Percentiles rank a stretch among this genome's conserved stretches.
These are phyloP conservation scores for Eleginops maclovinus DNA, from an alignment of 2,113 vertebrate species.

Conservation along the genomic window DNA sequence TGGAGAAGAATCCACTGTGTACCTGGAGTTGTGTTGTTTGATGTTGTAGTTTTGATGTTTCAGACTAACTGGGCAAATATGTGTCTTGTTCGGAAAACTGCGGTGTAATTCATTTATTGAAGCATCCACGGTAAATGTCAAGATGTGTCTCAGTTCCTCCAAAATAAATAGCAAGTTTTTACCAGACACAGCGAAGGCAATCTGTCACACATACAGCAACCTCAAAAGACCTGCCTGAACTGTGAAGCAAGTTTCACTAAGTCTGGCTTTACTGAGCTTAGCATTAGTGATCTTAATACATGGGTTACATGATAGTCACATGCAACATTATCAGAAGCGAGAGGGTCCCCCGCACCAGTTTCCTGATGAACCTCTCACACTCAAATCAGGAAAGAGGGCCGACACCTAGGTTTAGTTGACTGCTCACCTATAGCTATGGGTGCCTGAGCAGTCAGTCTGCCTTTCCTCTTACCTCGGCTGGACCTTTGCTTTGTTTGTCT, in stretches of 20 bases:
- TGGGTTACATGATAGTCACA: no score
- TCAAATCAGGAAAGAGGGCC: no score
- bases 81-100: slow-evolving; percentile 3
- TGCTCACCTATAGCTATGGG: no score
- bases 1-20: background rate
- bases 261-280: background rate
- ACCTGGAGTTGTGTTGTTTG: background rate
- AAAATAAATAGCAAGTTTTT: slow-evolving; percentile 21
- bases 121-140: slow-evolving; percentile 14
- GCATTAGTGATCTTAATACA: no score
- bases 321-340: no score
- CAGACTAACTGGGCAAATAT: background rate
- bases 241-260: background rate
- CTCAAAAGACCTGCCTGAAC: background rate
- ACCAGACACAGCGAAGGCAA: background rate
- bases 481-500: no score
- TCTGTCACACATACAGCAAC: background rate
- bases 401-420: no score
- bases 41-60: background rate
- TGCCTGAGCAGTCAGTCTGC: no score
- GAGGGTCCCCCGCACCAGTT: no score
- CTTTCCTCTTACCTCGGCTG: no score
- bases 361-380: no score
- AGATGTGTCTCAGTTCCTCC: background rate
- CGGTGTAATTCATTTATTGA: background rate